A percentile compares a stretch with the other conserved stretches of the same genome.
phyloP scores from a whole-genome alignment of 2,888 invertebrate genomes.

The Nipponacmea schrenckii region DNA sequence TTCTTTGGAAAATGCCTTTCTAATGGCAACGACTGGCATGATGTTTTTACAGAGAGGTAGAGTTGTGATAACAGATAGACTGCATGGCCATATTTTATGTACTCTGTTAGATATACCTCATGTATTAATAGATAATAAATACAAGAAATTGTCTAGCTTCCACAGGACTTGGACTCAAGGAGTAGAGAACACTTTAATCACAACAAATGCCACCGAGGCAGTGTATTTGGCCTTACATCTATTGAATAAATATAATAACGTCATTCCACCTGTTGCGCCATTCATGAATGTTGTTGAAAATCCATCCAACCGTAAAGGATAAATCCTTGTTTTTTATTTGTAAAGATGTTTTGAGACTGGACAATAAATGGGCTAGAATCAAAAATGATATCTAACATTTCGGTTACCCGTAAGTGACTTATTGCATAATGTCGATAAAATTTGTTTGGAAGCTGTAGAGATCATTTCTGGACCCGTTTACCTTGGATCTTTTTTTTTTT shows the following conservation, averaged over 20 bases:
- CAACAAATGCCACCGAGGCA: conserved; percentile 27
- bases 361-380: no score
- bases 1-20: conserved; percentile 26
- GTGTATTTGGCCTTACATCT: conserved; percentile 21
- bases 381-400: no score
- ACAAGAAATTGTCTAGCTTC: conserved; percentile 25
- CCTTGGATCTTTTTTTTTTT: no score
- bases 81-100: conserved; percentile 36
- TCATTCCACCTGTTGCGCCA: conserved; percentile 13
- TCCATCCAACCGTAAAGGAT: background rate
- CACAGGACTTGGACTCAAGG: conserved; percentile 28
- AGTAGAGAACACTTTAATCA: conserved; percentile 24
- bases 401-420: no score
- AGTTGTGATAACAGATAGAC: conserved; percentile 35
- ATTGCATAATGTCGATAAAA: no score
- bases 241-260: conserved; percentile 22
- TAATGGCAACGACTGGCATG: conserved; percentile 27
- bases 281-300: conserved; percentile 17
- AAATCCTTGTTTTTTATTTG: no score
- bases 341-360: no score
- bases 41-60: conserved; percentile 35
- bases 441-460: no score
- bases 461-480: no score
- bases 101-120: conserved; percentile 31
- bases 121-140: conserved; percentile 30